Base-by-base conservation (phyloP, 2,113 vertebrate species). In the Parotia lawesii region DNA sequence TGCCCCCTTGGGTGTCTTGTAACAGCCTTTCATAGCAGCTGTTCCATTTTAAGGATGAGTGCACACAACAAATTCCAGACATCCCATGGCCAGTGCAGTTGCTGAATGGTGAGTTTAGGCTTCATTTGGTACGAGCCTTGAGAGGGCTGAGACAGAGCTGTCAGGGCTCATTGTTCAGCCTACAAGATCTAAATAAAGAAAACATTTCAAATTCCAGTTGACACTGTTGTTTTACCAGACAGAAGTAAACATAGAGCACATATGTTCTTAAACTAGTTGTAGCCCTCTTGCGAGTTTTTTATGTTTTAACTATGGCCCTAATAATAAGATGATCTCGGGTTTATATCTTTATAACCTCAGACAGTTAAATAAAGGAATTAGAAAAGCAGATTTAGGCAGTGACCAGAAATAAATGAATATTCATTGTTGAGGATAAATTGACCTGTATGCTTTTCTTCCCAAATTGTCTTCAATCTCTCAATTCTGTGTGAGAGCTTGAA, bases 61-160 rank as follows among this genome's bases (percentile, higher is more conserved):
- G 91, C 97, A 95, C 97, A 97, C 95, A 94, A 97, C 97, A 95
- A 94, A 98, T 98, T 98, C 97, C 98, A 98, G 98, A 95, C 93
- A 78, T 96, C 96, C 96, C 94, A 28, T 56, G 85, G 95, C 89
- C 2, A 7, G 67, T 53, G 60, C 96, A 95, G 95, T 97, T 97
- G 94, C 95, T 97, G 93, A 96, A 96, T 95, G 91, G 96, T 89
- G 96, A 97, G 95, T 97, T 97, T 79, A 96, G 94, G 96, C 96
- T 97, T 97, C 95, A 60, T 85, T 97, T 94, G 94, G 87, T 96
- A 89, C 47, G 31, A 90, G 74, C 85, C 96, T 97, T 76, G 12
- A 93, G 95, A 96, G 96, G 90, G 74, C 97, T 86, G 95, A 95
- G 94, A 85, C 54, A 5, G 85, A 87, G 94, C 88, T 97, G 97